Conservation (phyloP, 2,888 invertebrate genomes). For the Drosophila rellima region DNA sequence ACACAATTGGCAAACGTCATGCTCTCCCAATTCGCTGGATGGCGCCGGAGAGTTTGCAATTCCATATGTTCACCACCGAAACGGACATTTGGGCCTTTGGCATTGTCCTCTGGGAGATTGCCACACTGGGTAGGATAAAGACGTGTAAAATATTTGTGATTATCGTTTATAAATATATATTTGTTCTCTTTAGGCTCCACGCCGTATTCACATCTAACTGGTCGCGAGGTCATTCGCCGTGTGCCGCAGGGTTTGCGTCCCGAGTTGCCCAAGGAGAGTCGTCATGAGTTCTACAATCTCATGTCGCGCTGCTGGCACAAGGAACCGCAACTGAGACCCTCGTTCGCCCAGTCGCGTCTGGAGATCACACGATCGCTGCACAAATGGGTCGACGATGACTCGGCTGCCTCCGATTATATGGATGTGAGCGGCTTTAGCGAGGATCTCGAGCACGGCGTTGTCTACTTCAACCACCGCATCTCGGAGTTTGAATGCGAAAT, state of each 20-base stretch:
- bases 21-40: conserved; percentile 89
- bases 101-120: conserved; percentile 94
- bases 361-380: conserved; percentile 84
- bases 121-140: conserved; percentile 89
- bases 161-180: background rate
- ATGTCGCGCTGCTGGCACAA: conserved; percentile 89
- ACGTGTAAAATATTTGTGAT: too few species aligned
- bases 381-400: conserved; percentile 85
- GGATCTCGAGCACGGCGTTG: conserved; percentile 86
- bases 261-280: conserved; percentile 92
- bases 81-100: conserved; percentile 96
- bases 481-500: conserved; percentile 90
- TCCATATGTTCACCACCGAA: conserved; percentile 92
- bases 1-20: conserved; percentile 84
- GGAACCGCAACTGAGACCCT: conserved; percentile 90
- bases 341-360: conserved; percentile 88
- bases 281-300: conserved; percentile 89
- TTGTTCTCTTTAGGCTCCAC: conserved; percentile 89
- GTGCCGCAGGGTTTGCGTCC: conserved; percentile 92
- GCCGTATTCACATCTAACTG: conserved; percentile 94
- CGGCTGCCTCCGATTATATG: conserved; percentile 85
- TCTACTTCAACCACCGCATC: conserved; percentile 87
- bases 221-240: conserved; percentile 92
- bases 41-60: conserved; percentile 93
- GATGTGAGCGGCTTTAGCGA: conserved; percentile 86